These are phyloP conservation scores for Calephelis virginiensis DNA, from an alignment of 1,140 invertebrate genomes.

Conservation along the genomic window DNA sequence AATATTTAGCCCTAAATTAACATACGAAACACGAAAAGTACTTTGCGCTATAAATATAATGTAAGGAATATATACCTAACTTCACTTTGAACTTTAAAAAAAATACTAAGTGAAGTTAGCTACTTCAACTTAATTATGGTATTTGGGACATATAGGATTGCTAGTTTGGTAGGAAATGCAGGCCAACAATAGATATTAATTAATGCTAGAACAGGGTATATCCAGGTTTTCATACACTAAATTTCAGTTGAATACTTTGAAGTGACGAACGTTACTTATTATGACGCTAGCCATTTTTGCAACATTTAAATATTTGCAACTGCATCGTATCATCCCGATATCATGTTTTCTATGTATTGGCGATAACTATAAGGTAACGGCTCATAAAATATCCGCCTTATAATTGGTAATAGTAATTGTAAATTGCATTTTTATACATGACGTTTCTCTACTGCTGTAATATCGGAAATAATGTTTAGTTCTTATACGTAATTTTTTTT, in stretches of 20 bases:
- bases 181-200: conserved; percentile 33
- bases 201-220: conserved; percentile 41
- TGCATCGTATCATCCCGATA: neutral
- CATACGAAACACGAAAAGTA: conserved; percentile 1
- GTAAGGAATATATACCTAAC: too few species aligned
- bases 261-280: neutral
- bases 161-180: conserved; percentile 21
- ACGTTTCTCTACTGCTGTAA: neutral
- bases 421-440: conserved; percentile 2
- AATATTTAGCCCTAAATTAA: neutral
- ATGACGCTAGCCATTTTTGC: conserved; percentile 1
- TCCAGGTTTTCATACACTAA: conserved; percentile 22
- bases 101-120: neutral
- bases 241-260: conserved; percentile 7
- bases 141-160: neutral
- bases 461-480: too few species aligned
- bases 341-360: conserved; percentile 1
- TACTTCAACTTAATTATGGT: neutral
- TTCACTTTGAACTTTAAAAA: too few species aligned
- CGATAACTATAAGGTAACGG: conserved; percentile 38
- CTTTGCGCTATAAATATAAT: too few species aligned
- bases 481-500: too few species aligned
- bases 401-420: conserved; percentile 34
- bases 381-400: conserved; percentile 73
- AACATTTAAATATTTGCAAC: neutral